Evolutionary conservation across 2,888 invertebrate species (phyloP).

Genomic region (Mythimna ferrago): DNA sequence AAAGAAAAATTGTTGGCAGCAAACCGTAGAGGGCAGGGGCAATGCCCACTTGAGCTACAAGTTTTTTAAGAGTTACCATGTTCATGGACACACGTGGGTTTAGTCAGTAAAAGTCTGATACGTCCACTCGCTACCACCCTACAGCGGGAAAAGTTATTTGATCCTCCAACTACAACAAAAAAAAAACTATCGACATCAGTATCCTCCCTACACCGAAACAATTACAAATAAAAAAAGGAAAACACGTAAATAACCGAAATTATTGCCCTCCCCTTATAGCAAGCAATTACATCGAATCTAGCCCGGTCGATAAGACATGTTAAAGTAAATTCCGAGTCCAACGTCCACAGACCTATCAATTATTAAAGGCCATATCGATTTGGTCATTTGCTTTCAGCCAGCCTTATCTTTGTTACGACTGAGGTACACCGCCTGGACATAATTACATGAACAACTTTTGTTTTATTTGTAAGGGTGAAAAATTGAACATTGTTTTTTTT

Average conservation of each 20-base stretch:
- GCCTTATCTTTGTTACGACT: conserved; percentile 73
- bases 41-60: too few species aligned
- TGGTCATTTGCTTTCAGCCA: conserved; percentile 82
- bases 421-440: conserved; percentile 61
- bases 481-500: too few species aligned
- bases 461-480: conserved; percentile 30
- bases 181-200: not conserved
- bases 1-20: too few species aligned
- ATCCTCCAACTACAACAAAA: too few species aligned
- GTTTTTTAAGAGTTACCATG: too few species aligned
- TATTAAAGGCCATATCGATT: conserved; percentile 83
- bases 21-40: too few species aligned
- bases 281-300: conserved; percentile 38
- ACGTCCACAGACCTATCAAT: conserved; percentile 62
- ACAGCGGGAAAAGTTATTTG: too few species aligned
- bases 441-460: conserved; percentile 36
- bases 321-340: conserved; percentile 49
- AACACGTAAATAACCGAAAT: conserved; percentile 32
- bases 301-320: conserved; percentile 67
- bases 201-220: not conserved
- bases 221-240: conserved; percentile 7
- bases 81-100: too few species aligned
- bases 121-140: too few species aligned
- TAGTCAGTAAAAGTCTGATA: too few species aligned
- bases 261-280: conserved; percentile 24